These are phyloP conservation scores for Melanerpes aurifrons DNA, from an alignment of 2,113 vertebrate species.

Conservation along the genomic window DNA sequence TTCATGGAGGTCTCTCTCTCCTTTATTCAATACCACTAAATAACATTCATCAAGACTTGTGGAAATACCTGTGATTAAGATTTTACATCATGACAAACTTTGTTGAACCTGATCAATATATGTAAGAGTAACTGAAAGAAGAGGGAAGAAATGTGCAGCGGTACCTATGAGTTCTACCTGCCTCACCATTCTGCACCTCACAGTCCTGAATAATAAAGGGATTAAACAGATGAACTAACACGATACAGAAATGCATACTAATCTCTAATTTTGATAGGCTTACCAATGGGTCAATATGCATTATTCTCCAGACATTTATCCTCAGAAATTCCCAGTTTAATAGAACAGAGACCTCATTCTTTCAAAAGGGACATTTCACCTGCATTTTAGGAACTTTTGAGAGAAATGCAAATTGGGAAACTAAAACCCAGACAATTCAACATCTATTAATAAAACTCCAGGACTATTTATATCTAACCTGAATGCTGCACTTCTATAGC, in stretches of 20 bases:
- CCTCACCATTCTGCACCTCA: not conserved
- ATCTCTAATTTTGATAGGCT: not conserved
- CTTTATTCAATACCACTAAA: not conserved
- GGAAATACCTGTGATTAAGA: not conserved
- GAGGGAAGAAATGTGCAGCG: not conserved
- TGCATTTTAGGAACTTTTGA: not conserved
- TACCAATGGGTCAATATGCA: not conserved
- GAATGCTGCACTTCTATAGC: not conserved
- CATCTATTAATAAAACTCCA: conserved; percentile 38
- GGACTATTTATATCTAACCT: conserved; percentile 49
- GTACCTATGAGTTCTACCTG: not conserved
- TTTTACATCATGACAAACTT: not conserved
- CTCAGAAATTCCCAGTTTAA: not conserved
- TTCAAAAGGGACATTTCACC: not conserved
- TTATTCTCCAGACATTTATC: not conserved
- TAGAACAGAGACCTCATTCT: conserved; percentile 1
- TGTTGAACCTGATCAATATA: not conserved
- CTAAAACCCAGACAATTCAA: conserved; percentile 16
- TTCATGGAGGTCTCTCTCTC: not conserved
- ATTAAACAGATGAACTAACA: not conserved
- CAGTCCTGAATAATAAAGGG: not conserved
- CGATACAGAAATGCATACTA: not conserved
- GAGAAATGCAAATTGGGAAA: not conserved
- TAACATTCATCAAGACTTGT: not conserved
- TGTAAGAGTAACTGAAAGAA: not conserved